phyloP scores from a whole-genome alignment of 2,888 invertebrate genomes.

The Andrena flavipes region DNA sequence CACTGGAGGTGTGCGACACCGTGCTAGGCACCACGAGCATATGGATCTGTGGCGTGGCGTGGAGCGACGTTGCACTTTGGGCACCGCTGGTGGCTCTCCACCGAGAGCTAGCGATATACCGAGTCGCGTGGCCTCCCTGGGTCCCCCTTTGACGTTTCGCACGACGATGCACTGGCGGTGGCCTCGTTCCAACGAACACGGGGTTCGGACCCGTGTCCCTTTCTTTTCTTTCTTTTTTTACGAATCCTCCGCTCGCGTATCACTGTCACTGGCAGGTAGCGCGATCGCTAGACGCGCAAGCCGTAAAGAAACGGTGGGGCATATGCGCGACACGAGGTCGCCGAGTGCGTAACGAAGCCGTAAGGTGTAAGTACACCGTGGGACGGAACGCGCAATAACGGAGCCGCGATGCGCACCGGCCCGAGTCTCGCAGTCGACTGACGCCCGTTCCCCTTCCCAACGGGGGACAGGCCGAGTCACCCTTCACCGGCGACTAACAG shows the following conservation, averaged over 20 bases:
- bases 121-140: neutral
- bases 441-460: conserved; percentile 54
- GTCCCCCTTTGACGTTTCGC: conserved; percentile 1
- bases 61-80: conserved; percentile 20
- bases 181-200: neutral
- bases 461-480: conserved; percentile 48
- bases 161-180: neutral
- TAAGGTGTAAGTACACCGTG: neutral
- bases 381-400: conserved; percentile 6
- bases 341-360: neutral
- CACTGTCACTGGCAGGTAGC: conserved; percentile 47
- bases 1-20: conserved; percentile 18
- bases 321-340: conserved; percentile 33
- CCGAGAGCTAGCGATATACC: neutral
- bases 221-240: neutral
- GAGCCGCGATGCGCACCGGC: conserved; percentile 55
- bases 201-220: no score
- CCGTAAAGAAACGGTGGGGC: conserved; percentile 2
- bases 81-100: neutral
- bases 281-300: conserved; percentile 23
- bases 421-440: conserved; percentile 75
- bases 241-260: conserved; percentile 22
- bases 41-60: conserved; percentile 16
- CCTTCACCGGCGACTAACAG: conserved; percentile 76
- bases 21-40: conserved; percentile 43